phyloP scores from a whole-genome alignment of 1,140 invertebrate genomes.

The Pogonomyrmex californicus region DNA sequence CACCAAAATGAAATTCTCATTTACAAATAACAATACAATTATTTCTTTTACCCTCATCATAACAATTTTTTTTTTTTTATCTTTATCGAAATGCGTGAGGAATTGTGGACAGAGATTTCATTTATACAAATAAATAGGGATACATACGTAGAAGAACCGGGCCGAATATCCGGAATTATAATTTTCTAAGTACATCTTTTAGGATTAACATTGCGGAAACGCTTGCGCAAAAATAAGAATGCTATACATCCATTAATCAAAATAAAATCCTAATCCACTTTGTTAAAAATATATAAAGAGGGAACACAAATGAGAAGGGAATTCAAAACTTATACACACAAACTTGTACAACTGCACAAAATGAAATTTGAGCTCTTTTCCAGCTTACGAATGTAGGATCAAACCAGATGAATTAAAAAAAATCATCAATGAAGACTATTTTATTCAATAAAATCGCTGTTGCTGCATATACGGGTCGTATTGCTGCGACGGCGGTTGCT shows the following conservation, averaged over 20 bases:
- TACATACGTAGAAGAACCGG: neutral
- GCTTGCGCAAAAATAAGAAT: neutral
- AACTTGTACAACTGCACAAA: neutral
- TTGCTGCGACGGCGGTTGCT: constrained; percentile 77
- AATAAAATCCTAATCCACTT: neutral
- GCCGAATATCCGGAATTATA: neutral
- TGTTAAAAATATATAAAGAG: constrained; percentile 9
- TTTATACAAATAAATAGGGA: constrained; percentile 43
- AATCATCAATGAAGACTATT: neutral
- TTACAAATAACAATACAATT: neutral
- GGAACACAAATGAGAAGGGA: neutral
- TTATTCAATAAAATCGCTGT: constrained; percentile 79
- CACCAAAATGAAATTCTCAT: neutral
- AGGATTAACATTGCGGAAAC: neutral
- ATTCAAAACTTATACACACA: neutral
- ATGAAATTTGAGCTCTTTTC: neutral
- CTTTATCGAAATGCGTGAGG: neutral
- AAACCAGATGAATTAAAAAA: neutral
- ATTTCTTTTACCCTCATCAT: too few species aligned
- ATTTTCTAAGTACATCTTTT: constrained; percentile 14
- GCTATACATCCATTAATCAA: neutral
- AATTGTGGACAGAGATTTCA: neutral
- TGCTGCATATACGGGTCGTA: constrained; percentile 83
- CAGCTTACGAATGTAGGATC: neutral
- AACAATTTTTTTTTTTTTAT: constrained; percentile 19